Evolutionary conservation across 1,140 invertebrate genomes (phyloP), one percentile per base, ranked within the genome.

Genomic region (Propsilocerus akamusi): DNA sequence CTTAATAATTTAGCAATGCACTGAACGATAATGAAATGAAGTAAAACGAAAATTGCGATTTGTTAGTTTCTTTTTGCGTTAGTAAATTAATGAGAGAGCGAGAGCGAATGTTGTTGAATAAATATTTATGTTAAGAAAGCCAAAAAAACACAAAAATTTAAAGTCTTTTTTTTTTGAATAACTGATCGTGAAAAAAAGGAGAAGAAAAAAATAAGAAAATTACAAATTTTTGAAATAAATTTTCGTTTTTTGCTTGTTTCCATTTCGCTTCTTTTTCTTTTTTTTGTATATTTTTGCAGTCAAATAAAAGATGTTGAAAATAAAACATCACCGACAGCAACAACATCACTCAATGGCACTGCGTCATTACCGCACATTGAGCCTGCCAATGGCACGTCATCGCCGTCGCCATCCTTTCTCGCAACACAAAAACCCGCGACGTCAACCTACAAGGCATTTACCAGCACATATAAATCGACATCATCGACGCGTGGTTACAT

Each of bases 401-500:
- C 34, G 17, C 12, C 17, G 12, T 20, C 34, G 14, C 6, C 34
- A 8, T 41, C 34, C 10, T 11, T 30, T 30, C 28, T 30, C 28
- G 34, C 34, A 41, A 41, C 34, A 20, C 34, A 41, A 41, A 41
- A 41, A 41, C 34, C 34, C 17, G 8, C 34, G 22, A 41, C 34
- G 3, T 20, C 34, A 17, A 41, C 34, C 12, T 30, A 49, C 7
- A 49, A 26, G 8, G 17, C 48, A 20, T 22, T 22, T 10, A 24
- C 26, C 7, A 22, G 10, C 7, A n/a, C 49, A 34, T 20, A 23
- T 48, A 52, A 41, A 49, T 53, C 34, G 53, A 52, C 50, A 48
- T 52, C 47, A 51, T 55, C 23, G 53, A 50, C 25, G 57, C 57
- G 55, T 55, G 58, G 11, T n/a, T n/a, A 51, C 22, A 25, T 34